Conservation (phyloP, 1,140 invertebrate genomes). For the Batillaria attramentaria region DNA sequence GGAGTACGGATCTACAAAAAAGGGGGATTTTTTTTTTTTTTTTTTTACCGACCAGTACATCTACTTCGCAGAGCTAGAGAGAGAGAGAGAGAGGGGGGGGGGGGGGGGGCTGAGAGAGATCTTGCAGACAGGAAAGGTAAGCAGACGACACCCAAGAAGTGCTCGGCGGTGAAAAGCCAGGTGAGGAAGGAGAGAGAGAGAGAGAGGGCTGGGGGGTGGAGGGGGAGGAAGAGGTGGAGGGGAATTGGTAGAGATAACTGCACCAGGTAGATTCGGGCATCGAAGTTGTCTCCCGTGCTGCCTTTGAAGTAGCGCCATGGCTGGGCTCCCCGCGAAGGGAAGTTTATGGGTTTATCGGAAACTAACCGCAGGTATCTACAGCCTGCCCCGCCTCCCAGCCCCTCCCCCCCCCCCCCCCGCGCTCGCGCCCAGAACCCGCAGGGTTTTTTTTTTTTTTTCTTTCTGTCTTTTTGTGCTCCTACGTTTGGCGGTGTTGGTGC, state of each 20-base stretch:
- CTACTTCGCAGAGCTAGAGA: too few relatives aligned
- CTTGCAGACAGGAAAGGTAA: too few relatives aligned
- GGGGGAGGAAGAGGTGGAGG: constrained; percentile 12
- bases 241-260: neutral
- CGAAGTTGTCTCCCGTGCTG: constrained; percentile 9
- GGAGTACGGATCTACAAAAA: too few relatives aligned
- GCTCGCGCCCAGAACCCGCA: too few relatives aligned
- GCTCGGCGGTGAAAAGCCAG: too few relatives aligned
- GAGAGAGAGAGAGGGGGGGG: constrained; percentile 21
- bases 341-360: neutral
- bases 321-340: neutral
- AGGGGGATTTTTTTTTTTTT: too few relatives aligned
- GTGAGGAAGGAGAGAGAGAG: constrained; percentile 23
- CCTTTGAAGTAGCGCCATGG: neutral
- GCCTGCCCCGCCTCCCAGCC: neutral
- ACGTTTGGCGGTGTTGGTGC: too few relatives aligned
- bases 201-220: constrained; percentile 12
- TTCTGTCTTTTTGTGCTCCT: too few relatives aligned
- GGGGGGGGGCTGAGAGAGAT: too few relatives aligned
- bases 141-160: too few relatives aligned
- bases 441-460: too few relatives aligned
- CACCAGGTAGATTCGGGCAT: neutral
- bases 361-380: neutral
- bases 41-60: too few relatives aligned
- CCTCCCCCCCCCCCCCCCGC: neutral